Evolutionary conservation across 2,113 vertebrate species (phyloP), one percentile per base, ranked within the genome.

Genomic region (Melanerpes aurifrons): DNA sequence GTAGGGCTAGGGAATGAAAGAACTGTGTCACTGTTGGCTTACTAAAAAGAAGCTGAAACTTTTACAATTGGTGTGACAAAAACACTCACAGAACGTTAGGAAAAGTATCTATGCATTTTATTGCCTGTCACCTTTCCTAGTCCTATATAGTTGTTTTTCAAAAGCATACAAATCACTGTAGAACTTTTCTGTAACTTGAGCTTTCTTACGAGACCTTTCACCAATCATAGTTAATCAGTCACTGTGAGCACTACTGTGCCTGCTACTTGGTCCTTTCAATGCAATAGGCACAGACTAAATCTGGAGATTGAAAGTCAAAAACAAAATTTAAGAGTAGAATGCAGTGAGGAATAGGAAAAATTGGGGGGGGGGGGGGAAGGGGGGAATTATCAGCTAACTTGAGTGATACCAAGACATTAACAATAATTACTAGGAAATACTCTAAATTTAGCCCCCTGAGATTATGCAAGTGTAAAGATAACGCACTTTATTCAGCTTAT

Each of bases 161-260:
- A 54, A 86, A 82, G 32, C 18, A 20, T 17, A 84, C 78, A 86
- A 77, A 92, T 89, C 61, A 83, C 28, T 53, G 47, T 82, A 21
- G 76, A 88, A 58, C 20, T 81, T 63, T 67, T 81, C 69, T 54
- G 74, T 64, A 82, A 45, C 62, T 67, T 80, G 58, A 74, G 28
- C n/a, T 69, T 86, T 28, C 45, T 83, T 86, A 68, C 22, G 45
- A 89, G 50, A 66, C 6, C 31, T 73, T 32, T 73, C 73, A 87
- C 90, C 80, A 87, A 43, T 95, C 80, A 87, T 37, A 68, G 93
- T 90, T 95, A 88, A 91, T 66, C 37, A 92, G 47, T 82, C n/a
- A 26, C 66, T 85, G 57, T 25, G 29, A 82, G n/a, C 16, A 45
- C 12, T 45, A 62, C 19, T 69, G 57, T 47, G 45, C 25, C 77